Base-by-base conservation (phyloP, 2,113 vertebrate genomes). In the Camelus bactrianus region DNA sequence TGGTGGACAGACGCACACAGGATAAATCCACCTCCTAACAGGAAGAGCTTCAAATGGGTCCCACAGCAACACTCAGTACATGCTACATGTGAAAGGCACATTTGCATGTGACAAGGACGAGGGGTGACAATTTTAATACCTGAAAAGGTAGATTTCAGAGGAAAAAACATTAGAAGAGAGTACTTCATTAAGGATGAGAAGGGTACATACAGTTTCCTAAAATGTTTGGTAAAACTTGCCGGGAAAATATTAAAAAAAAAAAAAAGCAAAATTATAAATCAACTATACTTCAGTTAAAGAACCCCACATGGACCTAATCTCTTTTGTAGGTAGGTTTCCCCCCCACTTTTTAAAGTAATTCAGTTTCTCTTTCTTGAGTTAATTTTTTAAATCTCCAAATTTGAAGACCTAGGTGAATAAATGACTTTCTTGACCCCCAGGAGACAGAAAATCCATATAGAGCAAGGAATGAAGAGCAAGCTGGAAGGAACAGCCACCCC, bases 1-100 rank as follows among this genome's bases (percentile, higher is more conserved):
- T 17, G 15, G 80, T 6, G 42, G 35, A 6, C 0, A 6, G 12
- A 35, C 1, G 11, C 46, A 9, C 24, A 8, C 2, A n/a, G 54
- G 26, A 32, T 35, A 81, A 8, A 54, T 38, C 52, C 17, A 32
- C n/a, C 10, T 5, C 6, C 2, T 10, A n/a, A 20, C 52, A 42
- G 6, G 46, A 30, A 91, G 58, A 1, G 1, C 38, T 72, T 15
- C 65, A 4, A 22, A 83, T 12, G 35, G 60, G 20, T 6, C 46
- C 35, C n/a, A 11, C 17, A 50, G 52, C 15, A 58, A 30, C 69
- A 32, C 65, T 28, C 26, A 54, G 1, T 6, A n/a, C 0, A 4
- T 24, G 48, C 69, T 16, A 32, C 42, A 38, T 3, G 2, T 6
- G 17, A 24, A 56, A 38, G 20, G 13, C 30, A 70, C 5, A 1